Evolutionary conservation across 2,113 vertebrate species (phyloP).

Genomic region (Notothenia rossii): DNA sequence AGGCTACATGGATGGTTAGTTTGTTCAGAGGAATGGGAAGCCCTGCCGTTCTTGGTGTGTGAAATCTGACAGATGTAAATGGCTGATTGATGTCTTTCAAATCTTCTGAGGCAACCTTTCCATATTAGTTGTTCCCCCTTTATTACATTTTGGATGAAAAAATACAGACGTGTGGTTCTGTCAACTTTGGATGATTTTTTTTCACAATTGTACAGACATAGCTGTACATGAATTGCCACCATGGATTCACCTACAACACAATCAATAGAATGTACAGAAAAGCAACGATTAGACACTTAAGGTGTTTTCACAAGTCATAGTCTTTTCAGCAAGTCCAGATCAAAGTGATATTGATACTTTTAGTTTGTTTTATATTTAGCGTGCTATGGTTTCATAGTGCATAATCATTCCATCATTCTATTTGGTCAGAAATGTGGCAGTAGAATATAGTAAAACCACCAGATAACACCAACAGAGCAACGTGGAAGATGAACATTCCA

Average conservation of each 20-base stretch:
- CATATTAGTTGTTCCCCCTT: neutral
- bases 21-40: slow-evolving; percentile 32
- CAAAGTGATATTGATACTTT: too few species aligned
- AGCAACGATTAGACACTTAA: neutral
- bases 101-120: slow-evolving; percentile 10
- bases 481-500: too few species aligned
- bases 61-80: slow-evolving; percentile 54
- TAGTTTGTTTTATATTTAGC: too few species aligned
- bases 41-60: slow-evolving; percentile 24
- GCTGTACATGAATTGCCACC: neutral
- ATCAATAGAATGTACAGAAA: neutral
- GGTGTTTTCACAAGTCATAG: too few species aligned
- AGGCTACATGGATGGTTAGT: slow-evolving; percentile 50
- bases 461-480: too few species aligned
- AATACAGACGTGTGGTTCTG: neutral
- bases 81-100: slow-evolving; percentile 55
- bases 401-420: too few species aligned
- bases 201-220: neutral
- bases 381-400: too few species aligned
- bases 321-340: too few species aligned
- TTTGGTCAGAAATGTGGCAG: too few species aligned
- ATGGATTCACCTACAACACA: neutral
- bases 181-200: slow-evolving; percentile 1
- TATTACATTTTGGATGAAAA: neutral
- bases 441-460: too few species aligned